Evolutionary conservation across 2,113 vertebrate species (phyloP), one percentile per base, ranked within the genome.

Genomic region (Bettongia penicillata): DNA sequence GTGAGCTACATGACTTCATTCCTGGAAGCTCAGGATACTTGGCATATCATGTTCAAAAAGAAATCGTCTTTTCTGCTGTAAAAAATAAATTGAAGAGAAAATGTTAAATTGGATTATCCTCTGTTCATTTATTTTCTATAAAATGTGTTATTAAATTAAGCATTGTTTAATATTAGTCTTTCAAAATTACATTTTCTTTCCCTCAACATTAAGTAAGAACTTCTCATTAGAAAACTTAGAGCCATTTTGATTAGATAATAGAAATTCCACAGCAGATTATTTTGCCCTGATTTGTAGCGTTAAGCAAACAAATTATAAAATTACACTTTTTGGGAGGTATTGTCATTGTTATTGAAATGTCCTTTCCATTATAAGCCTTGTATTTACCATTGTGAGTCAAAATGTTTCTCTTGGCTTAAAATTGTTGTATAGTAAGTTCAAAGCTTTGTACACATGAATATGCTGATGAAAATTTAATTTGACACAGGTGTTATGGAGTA

Each of bases 1-100:
- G 98, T 23, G 98, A 99, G 90, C 96, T 99, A 53, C 95, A 90
- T 0, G 99, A 99, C 93, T 99, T 99, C 91, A 97, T 93, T 91
- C 99, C 99, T 0, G 98, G 99, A 94, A 98, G 97, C 31, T 98
- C 96, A 0, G 98, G 98, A 91, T 99, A 99, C 6, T 3, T 93
- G 0, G 98, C 6, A 0, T 99, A 98, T 77, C 98, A 98, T 95
- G 90, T 98, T 95, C 97, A 98, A 94, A 95, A 96, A 0, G 97
- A 98, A 95, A 98, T 96, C 3, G 91, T 98, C 23, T 47, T 31
- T 53, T 93, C 96, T 0, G 23, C 97, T 0, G 50, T 90, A 91
- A 98, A 98, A 98, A 96, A 89, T 43, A 97, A 93, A 94, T 96
- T 49, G 48, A 98, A 98, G 77, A 98, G 53, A 37, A 98, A 98